phyloP scores from a whole-genome alignment of 2,888 invertebrate species.

The Gasteruption jaculator region DNA sequence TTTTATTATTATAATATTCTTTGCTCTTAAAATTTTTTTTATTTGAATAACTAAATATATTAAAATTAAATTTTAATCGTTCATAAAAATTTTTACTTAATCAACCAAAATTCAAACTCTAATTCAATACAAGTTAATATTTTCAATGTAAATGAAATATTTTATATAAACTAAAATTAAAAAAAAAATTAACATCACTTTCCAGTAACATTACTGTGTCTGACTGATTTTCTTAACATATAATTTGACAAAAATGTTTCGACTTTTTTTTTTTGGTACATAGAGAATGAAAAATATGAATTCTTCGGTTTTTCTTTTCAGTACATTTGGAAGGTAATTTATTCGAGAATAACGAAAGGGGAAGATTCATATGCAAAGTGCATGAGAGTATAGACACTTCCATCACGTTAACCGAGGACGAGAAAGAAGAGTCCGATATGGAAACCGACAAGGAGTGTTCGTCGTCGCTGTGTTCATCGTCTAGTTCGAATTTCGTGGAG shows the following conservation, averaged over 20 bases:
- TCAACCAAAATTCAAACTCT: no score
- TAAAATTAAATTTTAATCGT: not conserved
- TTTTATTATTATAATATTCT: not conserved
- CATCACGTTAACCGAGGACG: slow-evolving; percentile 23
- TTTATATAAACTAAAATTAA: no score
- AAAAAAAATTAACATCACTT: not conserved
- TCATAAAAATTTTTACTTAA: not conserved
- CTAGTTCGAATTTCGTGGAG: slow-evolving; percentile 31
- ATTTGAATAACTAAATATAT: not conserved
- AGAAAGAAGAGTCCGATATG: slow-evolving; percentile 35
- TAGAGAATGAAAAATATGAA: no score
- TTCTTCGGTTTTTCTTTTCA: slow-evolving; percentile 22
- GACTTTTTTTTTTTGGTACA: no score
- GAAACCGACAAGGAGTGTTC: slow-evolving; percentile 37
- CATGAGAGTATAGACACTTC: slow-evolving; percentile 31
- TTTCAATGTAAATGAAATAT: no score
- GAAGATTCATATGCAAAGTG: slow-evolving; percentile 33
- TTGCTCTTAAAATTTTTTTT: slow-evolving; percentile 7
- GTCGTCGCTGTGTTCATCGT: slow-evolving; percentile 35
- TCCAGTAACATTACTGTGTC: no score
- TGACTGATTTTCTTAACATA: no score
- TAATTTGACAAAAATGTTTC: no score
- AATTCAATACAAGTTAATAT: no score
- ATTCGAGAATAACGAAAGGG: slow-evolving; percentile 31
- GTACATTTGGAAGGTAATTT: slow-evolving; percentile 40